phyloP scores from a whole-genome alignment of 2,797 vertebrate species.

The Sebastes kiyomatsui region DNA sequence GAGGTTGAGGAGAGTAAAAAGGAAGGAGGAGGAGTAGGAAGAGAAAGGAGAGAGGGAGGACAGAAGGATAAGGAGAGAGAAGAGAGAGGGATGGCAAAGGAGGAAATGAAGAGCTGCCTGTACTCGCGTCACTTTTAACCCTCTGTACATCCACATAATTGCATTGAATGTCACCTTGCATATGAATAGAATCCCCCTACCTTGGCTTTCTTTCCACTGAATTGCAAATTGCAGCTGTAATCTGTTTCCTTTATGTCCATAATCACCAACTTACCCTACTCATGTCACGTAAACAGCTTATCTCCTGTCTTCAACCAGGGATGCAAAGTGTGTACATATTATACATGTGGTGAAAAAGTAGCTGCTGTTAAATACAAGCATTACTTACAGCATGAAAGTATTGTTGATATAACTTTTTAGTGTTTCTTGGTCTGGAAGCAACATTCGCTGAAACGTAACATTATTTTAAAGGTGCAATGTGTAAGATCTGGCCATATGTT shows the following conservation, averaged over 20 bases:
- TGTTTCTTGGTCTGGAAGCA: background rate
- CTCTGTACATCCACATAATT: background rate
- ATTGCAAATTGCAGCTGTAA: background rate
- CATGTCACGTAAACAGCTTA: background rate
- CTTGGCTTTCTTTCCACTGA: constrained; percentile 1
- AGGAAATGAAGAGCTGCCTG: background rate
- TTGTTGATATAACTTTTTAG: background rate
- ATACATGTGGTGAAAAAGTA: background rate
- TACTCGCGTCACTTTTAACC: background rate
- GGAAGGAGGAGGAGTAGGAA: constrained; percentile 24
- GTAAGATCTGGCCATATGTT: background rate
- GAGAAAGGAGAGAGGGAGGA: constrained; percentile 7
- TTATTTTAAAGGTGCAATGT: background rate
- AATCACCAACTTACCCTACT: background rate
- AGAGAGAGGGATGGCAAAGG: constrained; percentile 6
- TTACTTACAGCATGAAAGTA: background rate
- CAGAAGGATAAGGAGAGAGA: background rate
- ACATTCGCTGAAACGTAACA: background rate
- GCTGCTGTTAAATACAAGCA: background rate
- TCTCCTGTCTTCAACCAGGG: background rate
- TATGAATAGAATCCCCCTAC: background rate
- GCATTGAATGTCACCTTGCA: background rate
- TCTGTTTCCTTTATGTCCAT: background rate
- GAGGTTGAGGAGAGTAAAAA: constrained; percentile 15
- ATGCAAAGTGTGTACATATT: background rate